Base-by-base conservation (phyloP, 2,113 vertebrate genomes). In the Brevimyrus niger region DNA sequence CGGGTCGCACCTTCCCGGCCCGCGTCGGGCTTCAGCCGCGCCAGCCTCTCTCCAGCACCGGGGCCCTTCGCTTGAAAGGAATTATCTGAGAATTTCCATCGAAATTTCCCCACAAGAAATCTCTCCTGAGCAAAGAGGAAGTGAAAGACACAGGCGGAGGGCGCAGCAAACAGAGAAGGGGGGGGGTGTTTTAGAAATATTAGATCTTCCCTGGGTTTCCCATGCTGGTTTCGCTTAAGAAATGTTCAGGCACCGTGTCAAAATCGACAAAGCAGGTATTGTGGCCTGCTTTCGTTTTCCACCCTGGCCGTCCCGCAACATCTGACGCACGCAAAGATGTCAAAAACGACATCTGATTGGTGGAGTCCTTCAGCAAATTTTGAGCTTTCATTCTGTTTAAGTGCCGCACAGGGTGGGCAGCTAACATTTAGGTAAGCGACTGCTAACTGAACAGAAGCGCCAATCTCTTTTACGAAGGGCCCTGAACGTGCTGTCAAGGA, bases 391-490 rank as follows among this genome's bases (percentile, higher is more conserved):
- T 38, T 42, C 35, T 19, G 15, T 35, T 42, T 35, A 38, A 19
- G 5, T 42, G 35, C 73, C 13, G 2, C 31, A 15, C 31, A 73
- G 69, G 69, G 31, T 15, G 69, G 4, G 13, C 1, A 15, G 65
- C 31, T 17, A 76, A 4, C 15, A 38, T 38, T 38, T n/a, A 42
- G 50, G 15, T 61, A 86, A 17, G 31, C 10, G 10, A 23, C 1
- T 8, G 82, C 19, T n/a, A 48, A 21, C n/a, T 46, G 44, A 10
- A 48, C 82, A 87, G 3, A 87, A 31, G 31, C 19, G 31, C 35
- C 86, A 89, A 73, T 87, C 91, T 90, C 11, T 92, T 17, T 69
- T 69, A 23, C 3, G 61, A 31, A 69, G 65, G 27, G 65, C 35
- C 31, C 31, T 5, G 4, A 5, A 38, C 31, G 1, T 27, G 61